phyloP scores from a whole-genome alignment of 2,888 invertebrate genomes.

The Drosophila villosipedis region DNA sequence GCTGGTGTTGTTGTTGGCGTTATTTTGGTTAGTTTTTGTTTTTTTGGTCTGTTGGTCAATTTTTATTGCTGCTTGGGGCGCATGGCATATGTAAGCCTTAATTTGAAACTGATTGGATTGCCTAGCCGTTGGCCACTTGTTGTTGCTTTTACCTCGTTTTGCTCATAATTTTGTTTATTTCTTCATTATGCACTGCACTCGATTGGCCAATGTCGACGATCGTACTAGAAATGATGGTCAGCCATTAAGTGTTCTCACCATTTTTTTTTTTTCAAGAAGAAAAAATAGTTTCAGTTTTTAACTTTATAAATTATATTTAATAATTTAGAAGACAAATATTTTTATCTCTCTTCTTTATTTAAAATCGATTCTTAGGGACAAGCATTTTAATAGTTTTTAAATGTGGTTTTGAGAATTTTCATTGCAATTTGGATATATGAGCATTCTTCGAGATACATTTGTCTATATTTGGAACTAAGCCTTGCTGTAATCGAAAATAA shows the following conservation, averaged over 20 bases:
- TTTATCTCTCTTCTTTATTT: not conserved
- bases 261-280: not conserved
- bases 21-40: not conserved
- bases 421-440: not conserved
- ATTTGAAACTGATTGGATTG: conserved; percentile 79
- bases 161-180: conserved; percentile 38
- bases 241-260: not conserved
- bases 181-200: conserved; percentile 55
- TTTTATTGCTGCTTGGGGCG: conserved; percentile 43
- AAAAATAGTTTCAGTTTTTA: not conserved
- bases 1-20: not conserved
- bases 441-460: not conserved
- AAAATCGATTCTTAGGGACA: not conserved
- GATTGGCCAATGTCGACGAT: conserved; percentile 39
- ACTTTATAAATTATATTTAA: not conserved
- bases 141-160: conserved; percentile 49
- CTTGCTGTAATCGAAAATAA: not conserved
- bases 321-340: not conserved
- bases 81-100: conserved; percentile 77
- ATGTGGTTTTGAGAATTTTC: not conserved
- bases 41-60: conserved; percentile 72
- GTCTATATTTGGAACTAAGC: not conserved
- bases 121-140: conserved; percentile 45
- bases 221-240: not conserved
- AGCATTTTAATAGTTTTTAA: not conserved